phyloP scores from a whole-genome alignment of 2,797 vertebrate species.

The Tokudaia tokunoshimensis region DNA sequence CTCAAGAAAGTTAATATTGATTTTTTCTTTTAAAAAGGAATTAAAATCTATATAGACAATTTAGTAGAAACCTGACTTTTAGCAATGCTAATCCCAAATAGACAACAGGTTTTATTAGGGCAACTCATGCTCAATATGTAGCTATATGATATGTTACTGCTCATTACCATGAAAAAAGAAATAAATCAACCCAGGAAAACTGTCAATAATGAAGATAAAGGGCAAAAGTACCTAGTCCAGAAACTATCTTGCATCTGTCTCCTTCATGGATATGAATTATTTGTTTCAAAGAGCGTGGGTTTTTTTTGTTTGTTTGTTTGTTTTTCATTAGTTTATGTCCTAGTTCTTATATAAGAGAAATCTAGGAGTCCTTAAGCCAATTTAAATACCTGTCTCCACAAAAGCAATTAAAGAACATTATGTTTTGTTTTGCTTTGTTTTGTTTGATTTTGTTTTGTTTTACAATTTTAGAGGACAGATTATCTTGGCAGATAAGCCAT shows the following conservation, averaged over 20 bases:
- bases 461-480: not conserved
- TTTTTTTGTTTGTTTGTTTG: not conserved
- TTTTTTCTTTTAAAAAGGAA: slow-evolving; percentile 42
- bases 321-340: not conserved
- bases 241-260: not conserved
- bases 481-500: not conserved
- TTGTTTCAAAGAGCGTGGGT: not conserved
- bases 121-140: not conserved
- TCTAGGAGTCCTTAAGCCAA: not conserved
- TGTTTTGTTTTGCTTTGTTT: not conserved
- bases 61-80: slow-evolving; percentile 34
- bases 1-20: slow-evolving; percentile 50
- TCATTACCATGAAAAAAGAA: not conserved
- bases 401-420: too few species aligned
- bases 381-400: not conserved
- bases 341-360: not conserved
- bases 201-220: not conserved
- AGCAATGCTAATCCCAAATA: slow-evolving; percentile 40
- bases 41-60: slow-evolving; percentile 25
- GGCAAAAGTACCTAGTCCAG: not conserved
- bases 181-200: not conserved
- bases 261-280: not conserved
- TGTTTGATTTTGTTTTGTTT: not conserved
- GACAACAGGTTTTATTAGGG: not conserved
- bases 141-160: not conserved